Evolutionary conservation across 2,113 vertebrate genomes (phyloP), one percentile per base, ranked within the genome.

Genomic region (Neopipo cinnamomea): DNA sequence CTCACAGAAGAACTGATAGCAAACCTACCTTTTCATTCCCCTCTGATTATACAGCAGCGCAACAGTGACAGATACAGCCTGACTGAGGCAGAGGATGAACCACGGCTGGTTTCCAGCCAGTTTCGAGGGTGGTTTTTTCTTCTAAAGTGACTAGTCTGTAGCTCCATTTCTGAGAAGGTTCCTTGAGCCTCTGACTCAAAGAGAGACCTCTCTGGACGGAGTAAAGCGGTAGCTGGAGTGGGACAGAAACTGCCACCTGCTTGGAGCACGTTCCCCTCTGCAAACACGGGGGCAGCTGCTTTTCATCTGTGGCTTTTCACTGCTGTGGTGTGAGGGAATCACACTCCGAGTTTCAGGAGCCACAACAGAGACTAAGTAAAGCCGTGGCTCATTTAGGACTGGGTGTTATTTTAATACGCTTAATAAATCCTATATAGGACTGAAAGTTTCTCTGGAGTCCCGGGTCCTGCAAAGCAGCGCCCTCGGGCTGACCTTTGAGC

Each of bases 321-420:
- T 96, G 90, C 82, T 53, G 33, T 95, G 93, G 92, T 96, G 75
- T 67, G 79, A 92, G 75, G 90, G 85, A 94, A 83, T 94, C 94
- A 58, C 94, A 94, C 90, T 79, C 74, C 4, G 52, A 92, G 89
- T 70, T 96, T 83, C 89, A 35, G 22, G 88, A 91, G 88, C 92
- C 95, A 94, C 93, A 94, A 96, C 59, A 93, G 88, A 94, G 90
- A 77, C 39, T 33, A 84, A 86, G 85, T 63, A 94, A 96, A 95
- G 88, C 95, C 95, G 93, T 71, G 93, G 85, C 79, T 96, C 93
- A 68, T 94, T 95, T 94, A 94, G 92, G 88, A 77, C 88, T 78
- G 82, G 68, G 72, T 95, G 88, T 95, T 94, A 95, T 86, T 96
- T 95, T 96, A 96, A 96, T 88, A 47, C 95, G 55, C 85, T 91